phyloP scores from a whole-genome alignment of 2,888 invertebrate species.

The Papilio gigon region DNA sequence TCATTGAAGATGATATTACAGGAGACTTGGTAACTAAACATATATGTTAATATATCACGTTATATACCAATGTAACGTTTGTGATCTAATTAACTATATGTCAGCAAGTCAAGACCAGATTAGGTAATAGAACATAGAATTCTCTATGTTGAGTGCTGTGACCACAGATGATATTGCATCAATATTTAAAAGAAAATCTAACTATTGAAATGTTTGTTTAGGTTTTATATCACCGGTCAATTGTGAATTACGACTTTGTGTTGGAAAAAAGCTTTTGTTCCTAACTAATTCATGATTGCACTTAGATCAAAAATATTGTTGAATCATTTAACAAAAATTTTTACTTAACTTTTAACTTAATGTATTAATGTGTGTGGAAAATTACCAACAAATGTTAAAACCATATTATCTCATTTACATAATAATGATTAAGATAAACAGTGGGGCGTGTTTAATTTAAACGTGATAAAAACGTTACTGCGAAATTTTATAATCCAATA shows the following conservation, averaged over 20 bases:
- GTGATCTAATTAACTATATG: constrained; percentile 1
- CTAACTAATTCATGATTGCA: too few species aligned
- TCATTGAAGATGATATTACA: too few species aligned
- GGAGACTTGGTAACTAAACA: too few species aligned
- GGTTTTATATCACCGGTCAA: background rate
- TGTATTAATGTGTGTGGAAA: background rate
- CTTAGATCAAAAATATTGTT: background rate
- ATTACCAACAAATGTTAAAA: background rate
- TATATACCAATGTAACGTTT: background rate
- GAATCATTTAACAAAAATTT: background rate
- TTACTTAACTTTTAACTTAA: background rate
- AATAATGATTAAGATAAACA: constrained; percentile 26
- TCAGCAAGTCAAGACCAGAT: constrained; percentile 15
- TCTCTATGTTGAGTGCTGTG: background rate
- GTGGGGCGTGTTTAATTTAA: constrained; percentile 15
- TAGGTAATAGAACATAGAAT: background rate
- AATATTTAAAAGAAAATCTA: too few species aligned
- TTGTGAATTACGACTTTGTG: background rate
- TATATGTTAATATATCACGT: background rate
- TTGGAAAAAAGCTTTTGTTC: too few species aligned
- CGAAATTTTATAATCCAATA: constrained; percentile 16
- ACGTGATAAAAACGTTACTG: constrained; percentile 14
- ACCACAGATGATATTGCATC: background rate
- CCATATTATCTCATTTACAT: constrained; percentile 25
- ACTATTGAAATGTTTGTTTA: too few species aligned